Evolutionary conservation across 2,797 vertebrate genomes (phyloP), one percentile per base, ranked within the genome.

Genomic region (Melopsittacus undulatus): DNA sequence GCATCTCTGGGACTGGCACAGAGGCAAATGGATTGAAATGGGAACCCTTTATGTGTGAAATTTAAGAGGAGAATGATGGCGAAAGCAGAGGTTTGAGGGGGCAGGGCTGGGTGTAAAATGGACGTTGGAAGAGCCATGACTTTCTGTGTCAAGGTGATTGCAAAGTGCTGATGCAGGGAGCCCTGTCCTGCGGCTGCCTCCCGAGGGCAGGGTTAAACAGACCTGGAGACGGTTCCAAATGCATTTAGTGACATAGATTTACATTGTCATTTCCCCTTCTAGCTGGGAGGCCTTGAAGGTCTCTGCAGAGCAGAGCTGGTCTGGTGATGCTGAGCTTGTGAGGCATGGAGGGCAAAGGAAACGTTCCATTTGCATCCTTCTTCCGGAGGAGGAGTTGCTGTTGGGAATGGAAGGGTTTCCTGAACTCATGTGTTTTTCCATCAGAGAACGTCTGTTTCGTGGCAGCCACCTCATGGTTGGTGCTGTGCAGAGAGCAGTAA

Each of bases 121-220:
- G 51, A 29, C 61, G 14, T 84, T 67, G 75, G 38, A 48, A 94
- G 52, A 75, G 59, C 32, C 9, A 10, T 74, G 91, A 78, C 64
- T 89, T 90, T 96, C 92, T 62, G 56, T 56, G 80, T 64, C 38
- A 73, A 70, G 48, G 61, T 90, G 76, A 76, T 86, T 90, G 79
- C 74, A 52, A 64, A 70, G 51, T 79, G 87, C 79, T 86, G 81
- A 80, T 46, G 92, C 78, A 85, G 75, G 30, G 61, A 88, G 19
- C 3, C 3, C n/a, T 5, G 23, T 69, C 36, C 56, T 78, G 52
- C 3, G 0, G 26, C 62, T 81, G 62, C 54, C 29, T 88, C 30
- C 0, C 6, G 19, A 84, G 32, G 24, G 32, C 67, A 89, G 90
- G 77, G 85, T 96, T 84, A 83, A 76, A 76, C 83, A 61, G 54